Base-by-base conservation (phyloP, 2,888 invertebrate species). In the Lumbricus terrestris region DNA sequence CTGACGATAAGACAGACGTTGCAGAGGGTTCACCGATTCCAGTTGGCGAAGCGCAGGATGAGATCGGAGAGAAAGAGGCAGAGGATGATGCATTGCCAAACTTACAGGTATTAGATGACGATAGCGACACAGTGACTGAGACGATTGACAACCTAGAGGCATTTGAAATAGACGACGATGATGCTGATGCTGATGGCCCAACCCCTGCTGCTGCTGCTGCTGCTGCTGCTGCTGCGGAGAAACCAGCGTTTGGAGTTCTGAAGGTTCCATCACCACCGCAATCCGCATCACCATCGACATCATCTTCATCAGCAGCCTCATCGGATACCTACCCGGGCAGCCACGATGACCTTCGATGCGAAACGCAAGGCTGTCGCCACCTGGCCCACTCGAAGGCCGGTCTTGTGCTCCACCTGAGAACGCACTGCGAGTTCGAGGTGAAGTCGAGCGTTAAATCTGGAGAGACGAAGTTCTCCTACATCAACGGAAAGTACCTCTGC, bases 401-500 rank as follows among this genome's bases (percentile, higher is more conserved):
- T 29, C 90, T 90, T 11, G 37, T 90, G 5, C 90, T 90, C n/a
- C 90, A 90, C n/a, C 82, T 83, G 20, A 38, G 82, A n/a, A 90
- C 38, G 16, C 90, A 90, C 90, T 90, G 37, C 40, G 34, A 83
- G 38, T 90, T 90, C 38, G 90, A 90, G 83, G 40, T 90, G n/a
- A 38, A 69, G 18, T n/a, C 38, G 16, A 40, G 18, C 37, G 35
- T 16, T 47, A 38, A 35, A 40, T 37, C 82, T 16, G 83, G 83
- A 88, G 82, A 90, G 37, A 90, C 91, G 8, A 91, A 91, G 89
- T 89, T 91, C 16, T 91, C 89, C 29, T 91, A 90, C 85, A n/a
- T 91, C 29, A 83, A 89, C 54, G 82, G 83, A 29, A 40, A 82
- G 34, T 91, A 90, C 85, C 82, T 90, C 83, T 91, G 91, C 89